Evolutionary conservation across 2,888 invertebrate genomes (phyloP), one percentile per base, ranked within the genome.

Genomic region (Aphrophora alni): DNA sequence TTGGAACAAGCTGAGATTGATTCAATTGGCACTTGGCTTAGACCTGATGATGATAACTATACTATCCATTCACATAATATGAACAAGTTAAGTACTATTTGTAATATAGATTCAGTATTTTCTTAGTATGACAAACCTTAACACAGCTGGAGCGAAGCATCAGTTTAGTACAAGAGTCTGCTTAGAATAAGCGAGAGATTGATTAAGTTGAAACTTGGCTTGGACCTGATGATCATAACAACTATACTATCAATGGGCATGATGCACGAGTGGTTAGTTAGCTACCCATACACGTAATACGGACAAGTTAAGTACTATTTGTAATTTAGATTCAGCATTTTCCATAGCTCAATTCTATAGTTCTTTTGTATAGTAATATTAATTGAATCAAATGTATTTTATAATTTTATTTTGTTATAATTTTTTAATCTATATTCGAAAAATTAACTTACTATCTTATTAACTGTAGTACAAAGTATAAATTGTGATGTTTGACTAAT

Each of bases 61-160:
- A 75, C 70, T 2, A 77, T 79, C n/a, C n/a, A n/a, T n/a, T n/a
- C 10, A 68, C 73, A n/a, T n/a, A n/a, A n/a, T n/a, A n/a, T n/a
- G n/a, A n/a, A n/a, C n/a, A n/a, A n/a, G n/a, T n/a, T n/a, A n/a
- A n/a, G n/a, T n/a, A n/a, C n/a, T n/a, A n/a, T n/a, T n/a, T n/a
- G n/a, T n/a, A n/a, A n/a, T n/a, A n/a, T n/a, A n/a, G 8, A 44
- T 8, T 44, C 12, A 26, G 2, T 71, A 17, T 33, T 83, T 77
- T 59, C 78, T 88, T 85, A 97, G 95, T 95, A 95, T 87, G 95
- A 94, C 82, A 97, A 97, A 81, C 95, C 88, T 91, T 98, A 33
- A 91, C 92, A 0, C 95, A 95, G 86, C 87, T 98, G 68, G 98
- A 98, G 88, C 93, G 92, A 82, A 97, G 95, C 87, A 96, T 98